Evolutionary conservation across 2,797 vertebrate species (phyloP).

Genomic region (Platyrinchus mystaceus): DNA sequence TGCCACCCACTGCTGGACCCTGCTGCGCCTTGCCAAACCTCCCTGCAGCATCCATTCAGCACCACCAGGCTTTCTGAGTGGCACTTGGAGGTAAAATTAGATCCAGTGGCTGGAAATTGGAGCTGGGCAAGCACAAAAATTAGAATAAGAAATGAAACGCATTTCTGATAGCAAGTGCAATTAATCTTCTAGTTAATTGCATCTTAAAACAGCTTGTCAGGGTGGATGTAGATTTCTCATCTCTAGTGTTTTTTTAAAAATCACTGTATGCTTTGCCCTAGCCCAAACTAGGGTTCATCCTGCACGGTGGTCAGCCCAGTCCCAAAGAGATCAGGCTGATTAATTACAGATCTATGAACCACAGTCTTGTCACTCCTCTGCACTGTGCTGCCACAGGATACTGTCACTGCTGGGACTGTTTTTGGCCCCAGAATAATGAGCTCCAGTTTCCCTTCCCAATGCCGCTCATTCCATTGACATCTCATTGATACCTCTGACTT

Average conservation of each 20-base stretch:
- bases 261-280: not conserved
- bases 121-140: not conserved
- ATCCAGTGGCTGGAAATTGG: not conserved
- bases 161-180: not conserved
- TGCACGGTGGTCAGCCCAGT: not conserved
- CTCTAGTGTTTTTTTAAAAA: not conserved
- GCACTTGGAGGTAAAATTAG: not conserved
- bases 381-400: not conserved
- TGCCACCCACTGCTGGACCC: not conserved
- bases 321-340: not conserved
- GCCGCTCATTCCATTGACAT: not conserved
- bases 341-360: not conserved
- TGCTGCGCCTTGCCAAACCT: rapidly evolving
- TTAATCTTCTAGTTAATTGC: conserved; percentile 5
- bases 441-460: not conserved
- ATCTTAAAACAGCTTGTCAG: not conserved
- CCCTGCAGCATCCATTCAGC: not conserved
- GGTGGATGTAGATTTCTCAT: not conserved
- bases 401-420: not conserved
- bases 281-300: not conserved
- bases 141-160: not conserved
- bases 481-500: not conserved
- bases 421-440: not conserved
- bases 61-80: not conserved
- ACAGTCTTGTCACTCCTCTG: not conserved